Conservation (phyloP, 1,140 invertebrate genomes). For the Heliconius melpomene region DNA sequence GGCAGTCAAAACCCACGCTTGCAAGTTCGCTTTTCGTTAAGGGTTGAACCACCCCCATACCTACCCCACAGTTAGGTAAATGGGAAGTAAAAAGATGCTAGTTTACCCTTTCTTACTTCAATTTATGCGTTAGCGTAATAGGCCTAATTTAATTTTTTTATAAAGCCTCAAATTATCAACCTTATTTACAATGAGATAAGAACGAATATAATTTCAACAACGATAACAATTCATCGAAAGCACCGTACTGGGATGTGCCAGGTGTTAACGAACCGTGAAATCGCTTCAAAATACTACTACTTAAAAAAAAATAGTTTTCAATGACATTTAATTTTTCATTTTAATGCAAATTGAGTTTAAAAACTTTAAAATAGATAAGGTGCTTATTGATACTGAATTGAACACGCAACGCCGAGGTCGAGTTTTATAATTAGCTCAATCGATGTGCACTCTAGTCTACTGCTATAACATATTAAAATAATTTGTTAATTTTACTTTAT, state of each 20-base stretch:
- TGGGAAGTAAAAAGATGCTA: slow-evolving; percentile 7
- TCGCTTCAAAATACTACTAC: slow-evolving; percentile 38
- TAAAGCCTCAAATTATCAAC: not conserved
- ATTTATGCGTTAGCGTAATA: slow-evolving; percentile 26
- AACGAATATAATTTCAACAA: not conserved
- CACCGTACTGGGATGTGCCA: slow-evolving; percentile 44
- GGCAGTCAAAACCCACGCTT: not conserved
- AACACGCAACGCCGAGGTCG: slow-evolving; percentile 6
- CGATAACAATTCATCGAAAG: not conserved
- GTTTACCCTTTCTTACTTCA: slow-evolving; percentile 23
- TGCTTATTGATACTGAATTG: slow-evolving; percentile 9
- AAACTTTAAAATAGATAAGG: slow-evolving; percentile 21
- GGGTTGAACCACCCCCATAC: not conserved
- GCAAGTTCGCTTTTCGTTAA: not conserved
- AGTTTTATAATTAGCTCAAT: slow-evolving; percentile 13
- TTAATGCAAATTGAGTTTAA: slow-evolving; percentile 35
- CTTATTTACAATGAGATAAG: slow-evolving; percentile 19
- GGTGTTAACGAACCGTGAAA: slow-evolving; percentile 42
- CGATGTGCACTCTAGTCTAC: slow-evolving; percentile 1
- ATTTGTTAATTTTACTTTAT: not conserved
- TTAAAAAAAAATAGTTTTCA: slow-evolving; percentile 36
- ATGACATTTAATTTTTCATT: slow-evolving; percentile 33
- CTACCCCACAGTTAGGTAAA: not conserved
- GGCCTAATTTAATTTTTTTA: slow-evolving; percentile 30
- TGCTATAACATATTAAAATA: not conserved